Evolutionary conservation across 2,888 invertebrate genomes (phyloP).

Genomic region (Acleris literana): DNA sequence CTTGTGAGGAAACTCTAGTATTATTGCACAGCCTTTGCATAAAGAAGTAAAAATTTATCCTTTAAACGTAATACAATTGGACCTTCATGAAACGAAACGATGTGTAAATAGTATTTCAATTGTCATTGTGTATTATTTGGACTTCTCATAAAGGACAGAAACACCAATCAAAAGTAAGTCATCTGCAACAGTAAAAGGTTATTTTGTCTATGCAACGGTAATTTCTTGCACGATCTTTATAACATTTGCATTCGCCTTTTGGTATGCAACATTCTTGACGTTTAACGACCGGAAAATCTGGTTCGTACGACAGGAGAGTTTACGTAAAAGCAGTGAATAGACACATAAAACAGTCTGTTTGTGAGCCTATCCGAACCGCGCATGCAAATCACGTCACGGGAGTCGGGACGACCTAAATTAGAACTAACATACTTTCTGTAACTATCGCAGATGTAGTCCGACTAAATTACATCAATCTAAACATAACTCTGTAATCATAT

Average conservation of each 20-base stretch:
- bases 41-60: background rate
- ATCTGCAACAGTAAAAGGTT: too few relatives aligned
- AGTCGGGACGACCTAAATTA: conserved; percentile 65
- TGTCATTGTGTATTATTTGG: too few relatives aligned
- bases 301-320: conserved; percentile 50
- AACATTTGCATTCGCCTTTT: conserved; percentile 40
- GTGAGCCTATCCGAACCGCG: conserved; percentile 59
- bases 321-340: conserved; percentile 65
- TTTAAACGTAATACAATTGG: background rate
- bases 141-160: too few relatives aligned
- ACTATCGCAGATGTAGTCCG: conserved; percentile 59
- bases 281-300: conserved; percentile 54
- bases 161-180: too few relatives aligned
- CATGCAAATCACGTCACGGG: conserved; percentile 80
- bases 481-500: conserved; percentile 64
- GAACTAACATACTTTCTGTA: conserved; percentile 57
- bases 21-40: conserved; percentile 19
- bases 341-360: conserved; percentile 63
- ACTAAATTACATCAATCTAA: conserved; percentile 70
- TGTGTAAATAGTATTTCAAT: too few relatives aligned
- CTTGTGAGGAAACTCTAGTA: conserved; percentile 19
- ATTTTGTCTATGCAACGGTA: too few relatives aligned
- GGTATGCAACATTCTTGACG: conserved; percentile 50
- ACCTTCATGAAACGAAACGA: too few relatives aligned
- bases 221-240: background rate